These are phyloP conservation scores for Pachliopta kotzebuea DNA, from an alignment of 2,888 invertebrate genomes.

Conservation along the genomic window DNA sequence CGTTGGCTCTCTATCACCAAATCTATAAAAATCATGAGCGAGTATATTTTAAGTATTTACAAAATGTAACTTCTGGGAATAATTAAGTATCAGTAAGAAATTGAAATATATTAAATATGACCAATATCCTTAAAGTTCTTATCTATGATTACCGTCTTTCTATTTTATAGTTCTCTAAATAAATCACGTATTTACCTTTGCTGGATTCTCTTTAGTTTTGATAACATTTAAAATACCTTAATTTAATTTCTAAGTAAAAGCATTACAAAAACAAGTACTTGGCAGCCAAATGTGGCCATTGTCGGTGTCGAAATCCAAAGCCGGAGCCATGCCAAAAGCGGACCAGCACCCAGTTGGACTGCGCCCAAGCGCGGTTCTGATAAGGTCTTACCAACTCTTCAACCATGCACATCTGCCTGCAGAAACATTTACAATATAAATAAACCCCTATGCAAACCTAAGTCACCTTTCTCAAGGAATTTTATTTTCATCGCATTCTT, in stretches of 20 bases:
- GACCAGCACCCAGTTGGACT: constrained; percentile 91
- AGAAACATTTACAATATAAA: constrained; percentile 5
- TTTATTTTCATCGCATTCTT: too few relatives aligned
- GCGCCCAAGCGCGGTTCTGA: constrained; percentile 91
- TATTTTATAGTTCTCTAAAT: too few relatives aligned
- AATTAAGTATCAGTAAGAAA: too few relatives aligned
- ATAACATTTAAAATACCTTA: not conserved
- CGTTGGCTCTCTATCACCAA: constrained; percentile 72
- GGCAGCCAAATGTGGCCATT: constrained; percentile 76
- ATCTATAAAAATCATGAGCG: constrained; percentile 44
- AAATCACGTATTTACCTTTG: too few relatives aligned
- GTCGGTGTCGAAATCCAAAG: constrained; percentile 85
- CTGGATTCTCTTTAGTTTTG: too few relatives aligned
- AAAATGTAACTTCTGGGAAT: too few relatives aligned
- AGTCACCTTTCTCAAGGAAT: not conserved
- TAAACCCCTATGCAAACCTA: not conserved
- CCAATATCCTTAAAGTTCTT: too few relatives aligned
- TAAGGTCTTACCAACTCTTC: constrained; percentile 87
- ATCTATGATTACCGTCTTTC: too few relatives aligned
- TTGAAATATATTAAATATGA: too few relatives aligned
- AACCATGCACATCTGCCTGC: constrained; percentile 83
- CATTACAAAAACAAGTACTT: constrained; percentile 49
- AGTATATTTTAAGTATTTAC: not conserved
- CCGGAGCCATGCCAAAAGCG: constrained; percentile 92
- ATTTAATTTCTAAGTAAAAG: not conserved